Evolutionary conservation across 2,888 invertebrate species (phyloP), one percentile per base, ranked within the genome.

Genomic region (Aspidapion aeneum): DNA sequence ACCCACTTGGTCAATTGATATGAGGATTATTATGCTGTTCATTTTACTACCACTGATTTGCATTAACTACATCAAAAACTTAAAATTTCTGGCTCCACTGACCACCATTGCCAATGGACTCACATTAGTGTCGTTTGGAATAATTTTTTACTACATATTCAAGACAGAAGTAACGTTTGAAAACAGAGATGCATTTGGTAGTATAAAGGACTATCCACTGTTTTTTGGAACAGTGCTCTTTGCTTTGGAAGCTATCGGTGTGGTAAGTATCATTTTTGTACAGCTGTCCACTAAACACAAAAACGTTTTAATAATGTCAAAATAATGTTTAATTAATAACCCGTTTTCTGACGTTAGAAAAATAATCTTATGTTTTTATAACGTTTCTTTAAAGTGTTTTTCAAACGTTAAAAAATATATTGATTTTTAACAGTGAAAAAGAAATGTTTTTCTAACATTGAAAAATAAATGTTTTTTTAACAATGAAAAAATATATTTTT

Each of bases 221-320:
- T 96, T 90, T 77, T 93, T 96, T 75, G 96, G 96, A 1, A 96
- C 95, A 0, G 92, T 93, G 1, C 83, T 97, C 62, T 97, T 95
- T 79, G 93, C 96, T 0, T 85, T 96, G 71, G 96, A 90, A 71
- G 90, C 90, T 1, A 90, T 90, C 35, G 90, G 90, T 19, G 90
- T 90, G 80, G 90, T 90, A 75, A 84, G 89, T 82, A 51, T 12
- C 16, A n/a, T n/a, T n/a, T n/a, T n/a, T n/a, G 16, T 19, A n/a
- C n/a, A n/a, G n/a, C n/a, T n/a, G n/a, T n/a, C n/a, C n/a, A n/a
- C n/a, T n/a, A n/a, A n/a, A n/a, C n/a, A n/a, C n/a, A n/a, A n/a
- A n/a, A n/a, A n/a, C n/a, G n/a, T n/a, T n/a, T n/a, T n/a, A n/a
- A n/a, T n/a, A n/a, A n/a, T n/a, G n/a, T n/a, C n/a, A n/a, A n/a